These are phyloP conservation scores for Rattus rattus DNA, from an alignment of 2,113 vertebrate species.

Conservation along the genomic window DNA sequence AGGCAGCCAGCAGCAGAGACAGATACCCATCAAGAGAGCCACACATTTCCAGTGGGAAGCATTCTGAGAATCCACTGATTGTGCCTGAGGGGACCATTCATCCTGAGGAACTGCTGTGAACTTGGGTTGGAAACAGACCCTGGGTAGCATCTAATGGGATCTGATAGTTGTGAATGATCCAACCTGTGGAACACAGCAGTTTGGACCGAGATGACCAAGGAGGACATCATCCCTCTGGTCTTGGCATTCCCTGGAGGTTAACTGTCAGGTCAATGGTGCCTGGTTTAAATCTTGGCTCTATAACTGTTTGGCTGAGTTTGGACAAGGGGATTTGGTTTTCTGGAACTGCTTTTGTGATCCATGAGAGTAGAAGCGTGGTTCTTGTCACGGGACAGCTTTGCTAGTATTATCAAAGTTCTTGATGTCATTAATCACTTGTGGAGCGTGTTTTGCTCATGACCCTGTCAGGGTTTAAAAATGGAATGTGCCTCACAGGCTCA, in stretches of 20 bases:
- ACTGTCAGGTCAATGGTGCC: background rate
- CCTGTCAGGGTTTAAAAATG: background rate
- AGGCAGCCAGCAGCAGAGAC: background rate
- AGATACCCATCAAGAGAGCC: constrained; percentile 17
- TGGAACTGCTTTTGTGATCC: background rate
- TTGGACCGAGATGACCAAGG: background rate
- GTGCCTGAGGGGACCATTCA: constrained; percentile 50
- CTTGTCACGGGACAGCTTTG: background rate
- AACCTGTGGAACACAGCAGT: background rate
- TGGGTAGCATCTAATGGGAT: constrained; percentile 37
- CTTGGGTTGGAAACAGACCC: constrained; percentile 43
- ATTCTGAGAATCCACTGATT: constrained; percentile 33
- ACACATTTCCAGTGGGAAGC: background rate
- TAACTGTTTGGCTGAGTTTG: background rate
- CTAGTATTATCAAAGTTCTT: background rate
- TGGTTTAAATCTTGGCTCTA: constrained; percentile 1
- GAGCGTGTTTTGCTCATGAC: background rate
- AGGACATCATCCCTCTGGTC: background rate
- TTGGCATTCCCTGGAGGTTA: background rate
- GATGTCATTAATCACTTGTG: background rate
- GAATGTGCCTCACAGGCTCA: background rate
- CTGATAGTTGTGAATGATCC: background rate
- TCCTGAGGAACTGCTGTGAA: background rate
- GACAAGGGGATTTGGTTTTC: background rate
- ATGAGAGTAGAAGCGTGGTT: background rate